Base-by-base conservation (phyloP, 2,113 vertebrate genomes). In the Phocoena sinus region DNA sequence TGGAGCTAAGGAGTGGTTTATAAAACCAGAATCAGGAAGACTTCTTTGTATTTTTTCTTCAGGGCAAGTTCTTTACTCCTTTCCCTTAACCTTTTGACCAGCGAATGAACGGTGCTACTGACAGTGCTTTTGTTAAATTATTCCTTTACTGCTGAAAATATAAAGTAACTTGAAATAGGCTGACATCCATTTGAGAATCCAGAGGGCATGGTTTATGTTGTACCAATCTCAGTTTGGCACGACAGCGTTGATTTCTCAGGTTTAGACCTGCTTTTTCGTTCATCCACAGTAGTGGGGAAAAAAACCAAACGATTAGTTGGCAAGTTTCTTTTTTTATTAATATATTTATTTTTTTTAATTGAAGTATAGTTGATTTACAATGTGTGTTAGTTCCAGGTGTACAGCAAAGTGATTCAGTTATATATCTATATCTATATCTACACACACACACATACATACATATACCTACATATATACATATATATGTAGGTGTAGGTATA, bases 151-250 rank as follows among this genome's bases (percentile, higher is more conserved):
- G 89, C 82, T 31, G 41, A 73, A 96, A 97, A 97, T 91, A 94
- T 79, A 86, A 83, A 0, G 12, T 68, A 97, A 97, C 93, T 87
- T 98, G 89, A 3, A 0, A 76, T 91, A 94, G 85, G 96, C 97
- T 98, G 98, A 97, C 79, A 14, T 67, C 85, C 41, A 77, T 79
- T 98, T 97, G 95, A 97, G 97, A 98, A 97, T 58, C 96, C 79
- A 92, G 93, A 97, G 94, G 56, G 73, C 94, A 95, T 53, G 85
- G 81, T 96, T 97, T 95, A 89, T 81, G 36, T 89, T 74, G 85
- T 83, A 77, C 79, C 94, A 96, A 58, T 9, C 0, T 53, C 97
- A 89, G 79, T 80, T 98, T 97, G 97, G 77, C 92, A 96, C 83
- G 98, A 91, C 3, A 85, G 80, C 94, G 98, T 98, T 98, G 96